Conservation (phyloP, 2,888 invertebrate genomes). For the Chalcosyrphus nemorum region DNA sequence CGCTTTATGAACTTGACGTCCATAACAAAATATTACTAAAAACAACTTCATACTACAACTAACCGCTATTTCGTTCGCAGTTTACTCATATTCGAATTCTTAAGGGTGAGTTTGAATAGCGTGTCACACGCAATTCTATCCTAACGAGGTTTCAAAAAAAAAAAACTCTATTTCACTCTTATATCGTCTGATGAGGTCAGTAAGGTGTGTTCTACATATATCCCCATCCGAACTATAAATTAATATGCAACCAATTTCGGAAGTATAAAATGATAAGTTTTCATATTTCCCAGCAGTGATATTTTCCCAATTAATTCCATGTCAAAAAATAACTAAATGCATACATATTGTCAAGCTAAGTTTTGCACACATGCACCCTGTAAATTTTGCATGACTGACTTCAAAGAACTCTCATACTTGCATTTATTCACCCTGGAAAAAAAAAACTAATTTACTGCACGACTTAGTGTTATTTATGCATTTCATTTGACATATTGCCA, state of each 20-base stretch:
- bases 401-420: neutral
- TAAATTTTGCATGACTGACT: slow-evolving; percentile 1
- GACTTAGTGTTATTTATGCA: slow-evolving; percentile 46
- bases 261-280: neutral
- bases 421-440: neutral
- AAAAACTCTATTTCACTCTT: neutral
- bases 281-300: neutral
- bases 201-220: slow-evolving; percentile 40
- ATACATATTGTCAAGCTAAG: slow-evolving; percentile 2
- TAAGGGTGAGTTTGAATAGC: slow-evolving; percentile 11
- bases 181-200: slow-evolving; percentile 51
- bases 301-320: neutral
- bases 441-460: slow-evolving; percentile 50
- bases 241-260: neutral
- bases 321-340: neutral
- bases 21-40: slow-evolving; percentile 17
- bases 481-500: slow-evolving; percentile 40
- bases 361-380: neutral
- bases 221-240: neutral
- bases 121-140: slow-evolving; percentile 28
- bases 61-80: slow-evolving; percentile 3
- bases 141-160: neutral
- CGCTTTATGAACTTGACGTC: slow-evolving; percentile 51
- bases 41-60: no score
- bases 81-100: neutral